Evolutionary conservation across 2,113 vertebrate species (phyloP).

Genomic region (Terrapene triunguis): DNA sequence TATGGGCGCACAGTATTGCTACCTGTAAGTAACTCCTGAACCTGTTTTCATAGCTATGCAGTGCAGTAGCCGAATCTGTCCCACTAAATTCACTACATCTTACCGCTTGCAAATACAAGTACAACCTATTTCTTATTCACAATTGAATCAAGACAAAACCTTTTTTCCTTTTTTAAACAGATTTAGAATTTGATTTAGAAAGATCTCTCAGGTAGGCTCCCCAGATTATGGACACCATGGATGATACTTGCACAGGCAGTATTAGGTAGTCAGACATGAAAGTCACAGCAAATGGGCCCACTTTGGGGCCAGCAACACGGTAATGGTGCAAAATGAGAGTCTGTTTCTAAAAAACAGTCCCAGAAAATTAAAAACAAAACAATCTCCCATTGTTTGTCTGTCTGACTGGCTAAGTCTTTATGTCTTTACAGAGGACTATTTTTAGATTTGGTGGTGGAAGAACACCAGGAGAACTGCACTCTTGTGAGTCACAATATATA

Average conservation of each 20-base stretch:
- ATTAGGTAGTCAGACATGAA: not conserved
- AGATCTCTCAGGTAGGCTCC: not conserved
- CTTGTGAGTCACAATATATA: not conserved
- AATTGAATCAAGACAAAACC: not conserved
- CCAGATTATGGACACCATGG: not conserved
- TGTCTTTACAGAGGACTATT: not conserved
- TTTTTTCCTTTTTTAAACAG: not conserved
- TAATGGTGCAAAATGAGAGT: not conserved
- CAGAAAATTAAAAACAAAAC: not conserved
- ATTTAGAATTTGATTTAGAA: not conserved
- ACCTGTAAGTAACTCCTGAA: not conserved
- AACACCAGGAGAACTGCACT: not conserved
- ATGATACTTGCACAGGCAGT: not conserved
- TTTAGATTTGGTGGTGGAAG: slow-evolving; percentile 16
- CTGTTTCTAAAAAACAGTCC: not conserved
- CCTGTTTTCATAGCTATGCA: not conserved
- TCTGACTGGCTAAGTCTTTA: not conserved
- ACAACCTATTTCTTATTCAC: not conserved
- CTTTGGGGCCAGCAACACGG: not conserved
- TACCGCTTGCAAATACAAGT: not conserved
- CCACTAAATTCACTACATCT: not conserved
- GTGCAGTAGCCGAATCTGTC: not conserved
- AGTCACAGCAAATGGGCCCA: not conserved
- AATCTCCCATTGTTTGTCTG: not conserved
- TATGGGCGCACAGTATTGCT: not conserved